Base-by-base conservation (phyloP, 2,888 invertebrate genomes). In the Nephrocerus scutellatus region DNA sequence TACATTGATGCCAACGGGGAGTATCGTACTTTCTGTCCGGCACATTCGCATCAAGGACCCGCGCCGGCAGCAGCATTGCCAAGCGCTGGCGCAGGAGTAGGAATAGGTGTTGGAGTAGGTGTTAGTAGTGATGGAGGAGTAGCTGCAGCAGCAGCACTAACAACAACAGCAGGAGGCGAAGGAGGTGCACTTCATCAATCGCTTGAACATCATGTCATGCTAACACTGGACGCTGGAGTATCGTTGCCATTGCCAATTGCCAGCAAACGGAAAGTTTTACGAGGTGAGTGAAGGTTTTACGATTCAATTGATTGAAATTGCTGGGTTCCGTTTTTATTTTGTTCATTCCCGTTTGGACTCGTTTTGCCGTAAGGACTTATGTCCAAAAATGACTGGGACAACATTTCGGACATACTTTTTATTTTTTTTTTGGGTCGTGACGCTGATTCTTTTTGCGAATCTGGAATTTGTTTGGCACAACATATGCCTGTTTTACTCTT, bases 211-310 rank as follows among this genome's bases (percentile, higher is more conserved):
- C 77, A 82, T 43, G 82, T 84, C 49, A 74, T 80, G 54, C 76
- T 84, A 57, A 84, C 84, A 64, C 77, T 84, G 52, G 79, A 82
- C 66, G 79, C 80, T 9, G 84, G 84, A n/a, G 82, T 84, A 55
- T 79, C 80, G 16, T 79, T 85, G 60, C 79, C 80, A 49, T 78
- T 85, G 55, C 76, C 81, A 64, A 77, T 82, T 57, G 82, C 82
- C 53, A 83, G 83, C 55, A 79, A 79, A 62, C 72, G 82, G 52
- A 83, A 84, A 67, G 74, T 82, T 54, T 77, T 84, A 55, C 75
- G 79, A 77, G 84, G 84, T 84, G 70, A 74, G 76, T 69, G 58
- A 22, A 59, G 59, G 56, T 48, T 60, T 61, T 57, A 59, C 55
- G 53, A 51, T n/a, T n/a, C n/a, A n/a, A n/a, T n/a, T n/a, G n/a